phyloP scores from a whole-genome alignment of 2,113 vertebrate species.

The Alouatta palliata region DNA sequence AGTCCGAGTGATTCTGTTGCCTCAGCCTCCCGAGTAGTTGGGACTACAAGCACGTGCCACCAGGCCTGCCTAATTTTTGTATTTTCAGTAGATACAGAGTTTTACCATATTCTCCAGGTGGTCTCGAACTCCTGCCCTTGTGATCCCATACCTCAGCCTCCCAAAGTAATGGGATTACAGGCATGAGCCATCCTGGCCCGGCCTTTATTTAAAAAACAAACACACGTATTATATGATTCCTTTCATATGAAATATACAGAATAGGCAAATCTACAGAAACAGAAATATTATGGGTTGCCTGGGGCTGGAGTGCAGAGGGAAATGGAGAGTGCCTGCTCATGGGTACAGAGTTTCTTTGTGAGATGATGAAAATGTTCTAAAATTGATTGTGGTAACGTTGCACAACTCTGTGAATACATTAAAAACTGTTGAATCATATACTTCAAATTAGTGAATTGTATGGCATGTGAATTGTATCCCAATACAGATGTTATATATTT shows the following conservation, averaged over 20 bases:
- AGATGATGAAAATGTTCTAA: neutral
- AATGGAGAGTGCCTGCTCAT: neutral
- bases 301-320: neutral
- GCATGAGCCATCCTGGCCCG: no score
- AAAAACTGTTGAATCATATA: neutral
- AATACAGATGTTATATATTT: neutral
- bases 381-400: neutral
- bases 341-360: neutral
- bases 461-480: neutral
- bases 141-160: no score
- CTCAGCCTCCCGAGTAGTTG: no score
- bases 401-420: neutral
- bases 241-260: neutral
- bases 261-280: neutral
- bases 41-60: no score
- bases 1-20: no score
- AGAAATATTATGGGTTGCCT: neutral
- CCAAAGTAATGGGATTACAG: no score
- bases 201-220: neutral
- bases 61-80: no score
- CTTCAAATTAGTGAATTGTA: neutral
- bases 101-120: no score
- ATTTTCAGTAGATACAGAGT: no score
- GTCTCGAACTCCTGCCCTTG: no score
- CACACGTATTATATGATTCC: neutral